Base-by-base conservation (phyloP, 1,140 invertebrate genomes). In the Drosophila miranda region DNA sequence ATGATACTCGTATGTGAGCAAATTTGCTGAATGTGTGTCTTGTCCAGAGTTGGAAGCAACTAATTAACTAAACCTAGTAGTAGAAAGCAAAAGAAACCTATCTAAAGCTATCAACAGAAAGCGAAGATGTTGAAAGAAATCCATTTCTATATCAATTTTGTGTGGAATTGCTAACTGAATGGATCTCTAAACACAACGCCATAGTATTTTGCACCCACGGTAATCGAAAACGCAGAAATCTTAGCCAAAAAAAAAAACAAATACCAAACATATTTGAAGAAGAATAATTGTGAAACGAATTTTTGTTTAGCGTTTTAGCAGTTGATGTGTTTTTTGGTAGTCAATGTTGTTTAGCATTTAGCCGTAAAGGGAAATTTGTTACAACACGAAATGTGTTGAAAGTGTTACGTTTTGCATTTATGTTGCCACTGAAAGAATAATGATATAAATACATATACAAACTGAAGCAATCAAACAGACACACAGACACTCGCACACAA, bases 1-100 rank as follows among this genome's bases (percentile, higher is more conserved):
- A 9, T 30, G 66, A 84, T 66, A 63, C 30, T 30, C 30, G 66
- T 73, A 66, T 77, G 74, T 84, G 63, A 78, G 82, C 82, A 81
- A 74, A 86, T 86, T 84, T 86, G 81, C 80, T 84, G 80, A 86
- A 84, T 74, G 82, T 86, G 80, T 84, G 80, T 84, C 80, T 84
- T 84, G 77, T 84, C 80, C 80, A 86, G 77, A 74, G 73, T 86
- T 84, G 77, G 77, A 81, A 76, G 77, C 57, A 86, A 74, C 56
- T 77, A 81, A 81, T 52, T 74, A 74, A 77, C 62, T 64, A 60
- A 63, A 53, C 51, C 48, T 59, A 59, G 34, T 58, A 50, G 55
- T 58, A 48, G 45, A 57, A 45, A 38, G 26, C 44, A 42, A 64
- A 66, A 14, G 6, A 13, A 19, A 64, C 8, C 30, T 9, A 34